Evolutionary conservation across 2,113 vertebrate species (phyloP).

Genomic region (Tamias sibiricus): DNA sequence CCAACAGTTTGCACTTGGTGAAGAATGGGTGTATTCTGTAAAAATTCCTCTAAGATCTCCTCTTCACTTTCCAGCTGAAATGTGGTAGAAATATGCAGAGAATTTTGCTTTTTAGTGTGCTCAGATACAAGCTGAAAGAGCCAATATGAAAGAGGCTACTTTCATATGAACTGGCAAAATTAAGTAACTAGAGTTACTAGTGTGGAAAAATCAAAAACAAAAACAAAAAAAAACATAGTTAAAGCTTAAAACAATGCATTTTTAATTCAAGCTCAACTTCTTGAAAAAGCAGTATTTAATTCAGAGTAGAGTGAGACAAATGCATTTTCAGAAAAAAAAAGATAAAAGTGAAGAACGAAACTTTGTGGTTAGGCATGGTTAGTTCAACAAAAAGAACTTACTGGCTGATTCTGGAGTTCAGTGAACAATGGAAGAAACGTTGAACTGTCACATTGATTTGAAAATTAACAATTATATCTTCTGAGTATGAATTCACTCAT

Average conservation of each 20-base stretch:
- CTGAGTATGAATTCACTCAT: neutral
- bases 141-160: neutral
- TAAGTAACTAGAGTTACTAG: neutral
- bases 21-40: neutral
- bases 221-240: no score
- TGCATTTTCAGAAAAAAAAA: neutral
- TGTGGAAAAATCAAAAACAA: neutral
- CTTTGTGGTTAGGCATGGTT: neutral
- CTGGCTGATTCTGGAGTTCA: neutral
- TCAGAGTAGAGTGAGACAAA: neutral
- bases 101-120: neutral
- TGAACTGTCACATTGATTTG: neutral
- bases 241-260: neutral
- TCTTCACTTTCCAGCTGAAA: neutral
- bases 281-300: neutral
- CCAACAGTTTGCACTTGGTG: neutral
- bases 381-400: neutral
- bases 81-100: neutral
- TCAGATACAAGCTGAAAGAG: neutral
- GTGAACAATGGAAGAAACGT: neutral
- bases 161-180: neutral
- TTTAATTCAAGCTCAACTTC: neutral
- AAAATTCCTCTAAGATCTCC: neutral
- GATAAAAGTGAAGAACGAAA: neutral
- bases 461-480: neutral